Evolutionary conservation across 2,888 invertebrate species (phyloP).

Genomic region (Dinocampus coccinellae): DNA sequence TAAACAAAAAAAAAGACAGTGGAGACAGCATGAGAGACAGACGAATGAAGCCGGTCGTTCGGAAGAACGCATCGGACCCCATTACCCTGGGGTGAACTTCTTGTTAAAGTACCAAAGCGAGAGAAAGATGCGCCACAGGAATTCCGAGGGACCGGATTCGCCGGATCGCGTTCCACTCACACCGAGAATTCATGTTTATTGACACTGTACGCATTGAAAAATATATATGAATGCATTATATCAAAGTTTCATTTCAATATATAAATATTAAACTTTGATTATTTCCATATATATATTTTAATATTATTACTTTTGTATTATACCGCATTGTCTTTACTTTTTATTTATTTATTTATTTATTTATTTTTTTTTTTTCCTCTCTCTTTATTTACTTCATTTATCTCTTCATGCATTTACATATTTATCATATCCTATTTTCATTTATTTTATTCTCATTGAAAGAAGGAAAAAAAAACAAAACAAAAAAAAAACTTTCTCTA

Average conservation of each 20-base stretch:
- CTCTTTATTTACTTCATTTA: neutral
- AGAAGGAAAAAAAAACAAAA: no score
- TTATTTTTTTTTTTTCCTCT: neutral
- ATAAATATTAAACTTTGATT: neutral
- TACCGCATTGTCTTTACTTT: neutral
- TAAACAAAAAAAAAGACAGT: neutral
- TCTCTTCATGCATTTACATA: neutral
- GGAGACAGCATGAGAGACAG: conserved; percentile 19
- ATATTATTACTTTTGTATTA: neutral
- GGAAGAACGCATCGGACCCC: conserved; percentile 11
- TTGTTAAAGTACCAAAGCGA: conserved; percentile 25
- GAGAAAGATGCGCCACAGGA: conserved; percentile 5
- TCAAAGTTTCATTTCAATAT: neutral
- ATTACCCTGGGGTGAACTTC: conserved; percentile 23
- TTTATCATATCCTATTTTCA: neutral
- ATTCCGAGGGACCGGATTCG: conserved; percentile 20
- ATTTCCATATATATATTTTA: neutral
- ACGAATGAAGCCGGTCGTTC: conserved; percentile 14
- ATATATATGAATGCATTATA: neutral
- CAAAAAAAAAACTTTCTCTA: conserved; percentile 32
- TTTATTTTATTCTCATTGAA: conserved; percentile 34
- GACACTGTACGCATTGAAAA: conserved; percentile 1
- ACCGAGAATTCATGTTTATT: conserved; percentile 4
- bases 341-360: neutral
- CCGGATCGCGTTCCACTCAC: neutral